Base-by-base conservation (phyloP, 2,113 vertebrate genomes). In the Sminthopsis crassicaudata region DNA sequence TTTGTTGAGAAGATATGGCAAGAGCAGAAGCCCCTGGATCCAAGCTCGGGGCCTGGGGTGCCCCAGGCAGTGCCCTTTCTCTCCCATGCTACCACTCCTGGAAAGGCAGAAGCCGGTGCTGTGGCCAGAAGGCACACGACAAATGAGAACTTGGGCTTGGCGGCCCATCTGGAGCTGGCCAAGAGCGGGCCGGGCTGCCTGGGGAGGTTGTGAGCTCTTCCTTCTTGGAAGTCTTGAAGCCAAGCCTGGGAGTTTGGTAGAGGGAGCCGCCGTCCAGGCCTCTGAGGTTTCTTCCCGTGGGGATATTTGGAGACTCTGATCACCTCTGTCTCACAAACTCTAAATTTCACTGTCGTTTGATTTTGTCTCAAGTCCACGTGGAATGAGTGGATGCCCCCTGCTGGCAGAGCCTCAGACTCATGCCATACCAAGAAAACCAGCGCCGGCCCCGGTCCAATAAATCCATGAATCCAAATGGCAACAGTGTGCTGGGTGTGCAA, bases 321-420 rank as follows among this genome's bases (percentile, higher is more conserved):
- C 84, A 3, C 19, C 27, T 91, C 50, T 91, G 42, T 16, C 67
- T 6, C n/a, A 22, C n/a, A 42, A 84, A 42, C 19, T 42, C 67
- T 42, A 42, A 22, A 42, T 84, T 42, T 42, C 22, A 23, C n/a
- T 1, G 2, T 46, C 16, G 16, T 90, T 36, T 36, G 54, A 84
- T 51, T 93, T 93, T 84, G 89, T 95, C 51, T 92, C 51, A 96
- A 96, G 97, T 90, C 90, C 46, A n/a, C 53, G 57, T 8, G 19
- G 89, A 0, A 9, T 96, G 91, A 96, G 55, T 76, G 91, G 53
- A 57, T 97, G 11, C 94, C 94, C 93, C 53, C 97, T 97, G 92
- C 96, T 96, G 97, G 96, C 42, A 0, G 0, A 54, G 0, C 3
- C 0, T 8, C 52, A 67, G 92, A 48, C 95, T 97, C n/a, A 36